A percentile compares a stretch with the other conserved stretches of the same genome.
Conservation (phyloP, 2,888 invertebrate genomes). For the Hirudinaria manillensis region DNA sequence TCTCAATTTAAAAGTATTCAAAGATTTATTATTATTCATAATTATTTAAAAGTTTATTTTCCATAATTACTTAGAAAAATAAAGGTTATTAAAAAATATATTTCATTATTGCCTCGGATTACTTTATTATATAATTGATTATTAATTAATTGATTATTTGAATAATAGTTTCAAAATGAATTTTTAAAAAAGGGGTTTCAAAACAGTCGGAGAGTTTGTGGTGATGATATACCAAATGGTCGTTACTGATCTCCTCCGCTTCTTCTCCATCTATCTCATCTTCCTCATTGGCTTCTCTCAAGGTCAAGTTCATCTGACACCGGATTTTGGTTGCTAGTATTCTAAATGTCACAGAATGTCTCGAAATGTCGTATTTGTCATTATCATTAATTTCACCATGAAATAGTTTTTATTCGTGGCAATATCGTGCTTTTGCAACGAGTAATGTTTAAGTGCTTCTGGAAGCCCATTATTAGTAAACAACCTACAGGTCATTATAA, state of each 20-base stretch:
- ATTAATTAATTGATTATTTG: background rate
- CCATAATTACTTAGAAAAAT: background rate
- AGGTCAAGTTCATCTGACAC: constrained; percentile 58
- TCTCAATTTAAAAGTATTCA: no score
- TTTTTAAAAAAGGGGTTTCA: constrained; percentile 71
- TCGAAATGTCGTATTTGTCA: no score
- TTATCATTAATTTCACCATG: background rate
- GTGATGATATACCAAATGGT: constrained; percentile 99
- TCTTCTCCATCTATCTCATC: constrained; percentile 90
- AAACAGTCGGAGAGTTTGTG: constrained; percentile 97
- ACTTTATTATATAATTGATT: background rate
- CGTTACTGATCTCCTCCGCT: constrained; percentile 86
- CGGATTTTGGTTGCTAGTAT: no score
- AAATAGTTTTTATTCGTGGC: background rate
- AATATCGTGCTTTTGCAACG: background rate
- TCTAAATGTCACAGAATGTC: no score
- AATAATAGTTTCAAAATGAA: background rate
- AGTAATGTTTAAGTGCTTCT: background rate
- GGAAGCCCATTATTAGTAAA: no score
- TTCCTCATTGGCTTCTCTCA: constrained; percentile 97
- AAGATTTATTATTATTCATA: no score
- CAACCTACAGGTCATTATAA: no score
- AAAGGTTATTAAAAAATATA: background rate
- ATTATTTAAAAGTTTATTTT: background rate
- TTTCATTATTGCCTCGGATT: no score